phyloP scores from a whole-genome alignment of 1,140 invertebrate species.

The Charaxes varanes region DNA sequence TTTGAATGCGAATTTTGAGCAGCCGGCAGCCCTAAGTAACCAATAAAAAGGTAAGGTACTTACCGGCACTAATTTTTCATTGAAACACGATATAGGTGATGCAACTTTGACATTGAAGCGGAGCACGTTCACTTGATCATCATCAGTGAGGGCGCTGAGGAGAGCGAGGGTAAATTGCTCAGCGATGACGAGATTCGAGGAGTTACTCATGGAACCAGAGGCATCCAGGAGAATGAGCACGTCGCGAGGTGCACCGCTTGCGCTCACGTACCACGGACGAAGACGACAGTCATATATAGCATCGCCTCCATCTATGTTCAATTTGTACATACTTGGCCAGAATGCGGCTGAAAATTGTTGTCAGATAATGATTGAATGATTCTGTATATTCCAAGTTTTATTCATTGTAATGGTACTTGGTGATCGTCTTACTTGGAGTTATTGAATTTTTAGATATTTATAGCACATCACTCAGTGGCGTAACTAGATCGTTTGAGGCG shows the following conservation, averaged over 20 bases:
- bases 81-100: conserved; percentile 53
- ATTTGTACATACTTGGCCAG: conserved; percentile 50
- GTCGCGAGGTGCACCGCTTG: conserved; percentile 93
- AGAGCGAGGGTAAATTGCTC: conserved; percentile 90
- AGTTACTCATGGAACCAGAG: conserved; percentile 94
- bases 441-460: no score
- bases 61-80: conserved; percentile 63
- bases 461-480: no score
- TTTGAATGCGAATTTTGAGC: no score
- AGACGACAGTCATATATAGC: conserved; percentile 86
- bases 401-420: no score
- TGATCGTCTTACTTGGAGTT: no score
- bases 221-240: conserved; percentile 92
- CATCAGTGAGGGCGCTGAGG: conserved; percentile 93
- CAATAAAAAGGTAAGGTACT: no score
- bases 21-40: no score
- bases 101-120: conserved; percentile 71
- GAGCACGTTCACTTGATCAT: conserved; percentile 95
- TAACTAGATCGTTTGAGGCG: no score
- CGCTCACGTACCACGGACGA: conserved; percentile 93
- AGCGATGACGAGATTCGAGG: conserved; percentile 81
- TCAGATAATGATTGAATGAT: no score
- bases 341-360: conserved; percentile 49
- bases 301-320: conserved; percentile 35
- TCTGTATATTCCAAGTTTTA: no score